Evolutionary conservation across 2,797 vertebrate genomes (phyloP).

Genomic region (Moxostoma hubbsi): DNA sequence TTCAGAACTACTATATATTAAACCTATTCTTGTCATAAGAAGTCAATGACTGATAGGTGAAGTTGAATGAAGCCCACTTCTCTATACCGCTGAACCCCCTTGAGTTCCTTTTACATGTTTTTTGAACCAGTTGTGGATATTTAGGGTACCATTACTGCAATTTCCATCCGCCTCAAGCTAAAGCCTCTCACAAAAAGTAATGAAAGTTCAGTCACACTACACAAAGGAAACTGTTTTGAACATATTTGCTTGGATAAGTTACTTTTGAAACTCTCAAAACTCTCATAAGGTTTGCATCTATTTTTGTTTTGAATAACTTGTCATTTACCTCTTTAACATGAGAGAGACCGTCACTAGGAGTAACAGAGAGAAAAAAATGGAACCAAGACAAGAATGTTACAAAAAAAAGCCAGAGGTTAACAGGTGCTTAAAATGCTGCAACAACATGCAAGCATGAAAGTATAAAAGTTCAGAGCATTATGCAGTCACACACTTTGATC

Average conservation of each 20-base stretch:
- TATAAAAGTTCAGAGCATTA: constrained; percentile 16
- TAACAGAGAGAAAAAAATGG: background rate
- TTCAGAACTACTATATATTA: no score
- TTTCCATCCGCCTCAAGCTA: constrained; percentile 14
- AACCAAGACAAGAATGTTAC: background rate
- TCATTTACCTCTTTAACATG: background rate
- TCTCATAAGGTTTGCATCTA: background rate
- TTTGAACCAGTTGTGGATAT: constrained; percentile 21
- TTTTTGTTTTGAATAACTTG: background rate
- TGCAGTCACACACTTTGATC: constrained; percentile 11
- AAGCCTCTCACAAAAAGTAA: background rate
- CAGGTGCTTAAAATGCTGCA: background rate
- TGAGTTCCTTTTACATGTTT: constrained; percentile 4
- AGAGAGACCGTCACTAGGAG: background rate
- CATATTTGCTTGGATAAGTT: constrained; percentile 23
- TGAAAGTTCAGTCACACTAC: background rate
- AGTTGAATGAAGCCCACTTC: constrained; percentile 1
- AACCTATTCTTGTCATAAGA: background rate
- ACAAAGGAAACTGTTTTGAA: constrained; percentile 15
- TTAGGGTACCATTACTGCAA: constrained; percentile 1
- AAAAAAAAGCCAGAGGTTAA: constrained; percentile 8
- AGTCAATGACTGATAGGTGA: background rate
- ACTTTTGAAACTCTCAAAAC: background rate
- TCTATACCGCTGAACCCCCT: background rate
- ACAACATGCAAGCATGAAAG: background rate